phyloP scores from a whole-genome alignment of 2,113 vertebrate genomes.

The Donacobius atricapilla region DNA sequence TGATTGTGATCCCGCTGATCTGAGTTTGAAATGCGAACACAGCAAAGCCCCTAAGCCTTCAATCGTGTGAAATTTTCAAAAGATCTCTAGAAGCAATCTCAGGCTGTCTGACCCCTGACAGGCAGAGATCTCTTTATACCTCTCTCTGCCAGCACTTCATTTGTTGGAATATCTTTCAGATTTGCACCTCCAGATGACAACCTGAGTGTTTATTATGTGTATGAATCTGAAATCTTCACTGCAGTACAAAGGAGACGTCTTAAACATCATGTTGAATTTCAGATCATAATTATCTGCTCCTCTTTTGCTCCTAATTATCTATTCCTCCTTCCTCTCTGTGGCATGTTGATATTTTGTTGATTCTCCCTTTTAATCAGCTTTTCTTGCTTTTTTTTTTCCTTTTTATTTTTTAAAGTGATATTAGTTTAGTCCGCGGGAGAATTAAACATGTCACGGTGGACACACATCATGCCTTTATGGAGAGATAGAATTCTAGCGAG shows the following conservation, averaged over 20 bases:
- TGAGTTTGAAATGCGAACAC: constrained; percentile 93
- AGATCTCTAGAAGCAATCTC: constrained; percentile 97
- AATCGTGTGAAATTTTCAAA: constrained; percentile 98
- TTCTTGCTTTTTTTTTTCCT: neutral
- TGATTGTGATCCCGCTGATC: constrained; percentile 90
- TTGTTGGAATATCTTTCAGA: constrained; percentile 93
- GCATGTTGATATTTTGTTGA: constrained; percentile 74
- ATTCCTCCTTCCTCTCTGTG: constrained; percentile 58
- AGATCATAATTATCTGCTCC: constrained; percentile 61
- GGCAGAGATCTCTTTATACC: constrained; percentile 90
- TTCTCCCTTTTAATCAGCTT: constrained; percentile 67
- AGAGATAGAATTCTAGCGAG: neutral
- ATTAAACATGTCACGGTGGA: constrained; percentile 46
- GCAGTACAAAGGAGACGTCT: constrained; percentile 73
- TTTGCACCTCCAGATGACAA: constrained; percentile 91
- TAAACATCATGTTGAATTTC: constrained; percentile 78
- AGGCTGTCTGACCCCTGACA: constrained; percentile 95
- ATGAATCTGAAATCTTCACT: constrained; percentile 80
- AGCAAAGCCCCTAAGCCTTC: constrained; percentile 93
- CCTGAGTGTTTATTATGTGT: constrained; percentile 88
- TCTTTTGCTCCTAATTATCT: constrained; percentile 76
- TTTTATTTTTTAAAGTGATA: neutral
- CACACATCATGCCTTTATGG: constrained; percentile 22
- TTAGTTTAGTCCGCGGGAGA: constrained; percentile 38
- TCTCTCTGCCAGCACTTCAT: constrained; percentile 91